A percentile compares a stretch with the other conserved stretches of the same genome.
Conservation (phyloP, 2,888 invertebrate genomes). For the Aleiodes testaceus region DNA sequence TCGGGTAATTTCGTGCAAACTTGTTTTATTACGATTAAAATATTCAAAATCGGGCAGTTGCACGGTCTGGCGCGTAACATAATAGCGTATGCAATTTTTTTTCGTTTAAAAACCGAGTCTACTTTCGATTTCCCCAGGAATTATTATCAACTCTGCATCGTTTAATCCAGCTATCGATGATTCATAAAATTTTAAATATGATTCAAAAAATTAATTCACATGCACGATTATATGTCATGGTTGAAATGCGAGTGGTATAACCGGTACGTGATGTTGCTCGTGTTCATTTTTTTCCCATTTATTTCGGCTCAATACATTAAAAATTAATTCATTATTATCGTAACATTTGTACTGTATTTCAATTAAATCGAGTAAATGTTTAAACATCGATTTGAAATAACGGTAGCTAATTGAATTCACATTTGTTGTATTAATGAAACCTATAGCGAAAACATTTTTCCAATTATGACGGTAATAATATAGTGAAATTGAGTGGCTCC, state of each 20-base stretch:
- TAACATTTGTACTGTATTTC: constrained; percentile 16
- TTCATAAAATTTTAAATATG: constrained; percentile 7
- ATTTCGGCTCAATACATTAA: neutral
- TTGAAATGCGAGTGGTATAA: neutral
- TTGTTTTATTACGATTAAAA: no score
- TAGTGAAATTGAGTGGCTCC: constrained; percentile 1
- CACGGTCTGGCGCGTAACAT: neutral
- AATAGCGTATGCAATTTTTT: constrained; percentile 4
- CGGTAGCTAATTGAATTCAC: constrained; percentile 23
- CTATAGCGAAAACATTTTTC: constrained; percentile 10
- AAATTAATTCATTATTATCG: constrained; percentile 6
- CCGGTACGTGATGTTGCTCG: neutral
- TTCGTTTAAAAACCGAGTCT: constrained; percentile 42
- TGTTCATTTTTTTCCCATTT: neutral
- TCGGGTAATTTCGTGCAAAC: no score
- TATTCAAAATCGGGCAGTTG: no score
- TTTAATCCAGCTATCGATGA: constrained; percentile 11
- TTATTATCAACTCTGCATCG: constrained; percentile 42
- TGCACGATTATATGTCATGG: neutral
- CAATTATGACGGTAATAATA: constrained; percentile 25
- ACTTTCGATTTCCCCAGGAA: constrained; percentile 53
- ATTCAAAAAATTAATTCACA: neutral
- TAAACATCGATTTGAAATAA: neutral
- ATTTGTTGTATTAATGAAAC: neutral
- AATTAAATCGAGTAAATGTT: constrained; percentile 15